Percentiles rank a stretch among this genome's conserved stretches.
These are phyloP conservation scores for Pomatostomus ruficeps DNA, from an alignment of 2,113 vertebrate species.

Conservation along the genomic window DNA sequence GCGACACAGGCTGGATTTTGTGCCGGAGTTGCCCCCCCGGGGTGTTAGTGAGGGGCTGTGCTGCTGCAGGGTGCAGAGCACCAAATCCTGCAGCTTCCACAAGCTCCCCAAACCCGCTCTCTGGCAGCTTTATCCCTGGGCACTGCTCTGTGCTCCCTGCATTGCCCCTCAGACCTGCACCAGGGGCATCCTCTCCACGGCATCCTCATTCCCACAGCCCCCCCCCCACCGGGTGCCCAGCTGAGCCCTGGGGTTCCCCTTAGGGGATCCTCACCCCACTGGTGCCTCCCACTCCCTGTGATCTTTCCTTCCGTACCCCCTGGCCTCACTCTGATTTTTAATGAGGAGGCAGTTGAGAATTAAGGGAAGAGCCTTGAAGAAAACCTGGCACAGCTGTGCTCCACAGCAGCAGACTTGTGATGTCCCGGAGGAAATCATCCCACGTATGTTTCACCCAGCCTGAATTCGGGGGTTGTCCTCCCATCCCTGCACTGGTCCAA, in stretches of 20 bases:
- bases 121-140: not conserved
- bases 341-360: not conserved
- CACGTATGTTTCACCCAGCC: not conserved
- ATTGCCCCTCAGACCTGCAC: not conserved
- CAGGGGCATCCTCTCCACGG: rapidly evolving
- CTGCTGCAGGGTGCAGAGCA: not conserved
- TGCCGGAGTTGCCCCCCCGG: not conserved
- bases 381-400: not conserved
- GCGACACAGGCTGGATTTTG: not conserved
- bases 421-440: not conserved
- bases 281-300: rapidly evolving
- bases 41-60: not conserved
- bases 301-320: rapidly evolving
- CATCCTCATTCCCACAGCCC: not conserved
- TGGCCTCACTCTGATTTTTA: not conserved
- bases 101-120: rapidly evolving
- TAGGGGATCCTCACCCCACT: not conserved
- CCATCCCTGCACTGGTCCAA: not conserved
- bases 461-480: not conserved
- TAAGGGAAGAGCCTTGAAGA: not conserved
- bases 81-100: not conserved
- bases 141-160: not conserved
- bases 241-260: not conserved
- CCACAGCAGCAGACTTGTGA: rapidly evolving
- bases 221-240: not conserved